Percentiles rank a stretch among this genome's conserved stretches.
Evolutionary conservation across 2,797 vertebrate genomes (phyloP).

Genomic region (Borostomias antarcticus): DNA sequence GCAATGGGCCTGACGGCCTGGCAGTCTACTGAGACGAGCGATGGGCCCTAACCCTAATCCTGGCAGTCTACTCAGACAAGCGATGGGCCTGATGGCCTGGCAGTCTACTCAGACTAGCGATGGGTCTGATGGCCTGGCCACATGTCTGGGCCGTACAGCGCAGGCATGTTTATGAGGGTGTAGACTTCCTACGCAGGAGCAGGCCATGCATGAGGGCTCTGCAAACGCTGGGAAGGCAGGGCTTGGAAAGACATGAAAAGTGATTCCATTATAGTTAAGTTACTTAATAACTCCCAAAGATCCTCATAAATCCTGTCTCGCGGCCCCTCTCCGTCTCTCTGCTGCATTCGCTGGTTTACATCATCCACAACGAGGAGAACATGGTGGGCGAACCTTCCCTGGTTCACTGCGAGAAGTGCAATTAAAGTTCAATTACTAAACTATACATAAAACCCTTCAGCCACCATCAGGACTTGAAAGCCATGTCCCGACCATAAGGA

Average conservation of each 20-base stretch:
- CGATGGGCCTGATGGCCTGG: conserved; percentile 48
- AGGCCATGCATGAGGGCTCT: conserved; percentile 33
- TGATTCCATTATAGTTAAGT: conserved; percentile 40
- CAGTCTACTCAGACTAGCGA: conserved; percentile 60
- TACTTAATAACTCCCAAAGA: conserved; percentile 52
- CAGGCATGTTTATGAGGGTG: conserved; percentile 47
- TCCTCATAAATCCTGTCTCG: conserved; percentile 39
- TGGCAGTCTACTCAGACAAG: conserved; percentile 61
- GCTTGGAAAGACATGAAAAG: conserved; percentile 28
- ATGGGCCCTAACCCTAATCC: conserved; percentile 35
- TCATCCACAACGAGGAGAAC: conserved; percentile 13
- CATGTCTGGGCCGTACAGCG: conserved; percentile 60
- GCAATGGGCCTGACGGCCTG: conserved; percentile 48
- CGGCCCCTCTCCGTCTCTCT: not conserved
- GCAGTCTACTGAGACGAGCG: conserved; percentile 61
- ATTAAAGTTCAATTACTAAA: conserved; percentile 12
- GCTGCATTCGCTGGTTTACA: conserved; percentile 12
- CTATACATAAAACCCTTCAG: not conserved
- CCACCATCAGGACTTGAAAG: not conserved
- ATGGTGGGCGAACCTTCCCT: not conserved
- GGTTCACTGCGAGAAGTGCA: not conserved
- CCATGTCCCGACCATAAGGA: too few species aligned
- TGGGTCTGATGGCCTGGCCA: conserved; percentile 52
- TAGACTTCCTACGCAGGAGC: conserved; percentile 49
- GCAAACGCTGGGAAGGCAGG: conserved; percentile 48